Evolutionary conservation across 2,888 invertebrate genomes (phyloP), one percentile per base, ranked within the genome.

Genomic region (Drosophila basisetae): DNA sequence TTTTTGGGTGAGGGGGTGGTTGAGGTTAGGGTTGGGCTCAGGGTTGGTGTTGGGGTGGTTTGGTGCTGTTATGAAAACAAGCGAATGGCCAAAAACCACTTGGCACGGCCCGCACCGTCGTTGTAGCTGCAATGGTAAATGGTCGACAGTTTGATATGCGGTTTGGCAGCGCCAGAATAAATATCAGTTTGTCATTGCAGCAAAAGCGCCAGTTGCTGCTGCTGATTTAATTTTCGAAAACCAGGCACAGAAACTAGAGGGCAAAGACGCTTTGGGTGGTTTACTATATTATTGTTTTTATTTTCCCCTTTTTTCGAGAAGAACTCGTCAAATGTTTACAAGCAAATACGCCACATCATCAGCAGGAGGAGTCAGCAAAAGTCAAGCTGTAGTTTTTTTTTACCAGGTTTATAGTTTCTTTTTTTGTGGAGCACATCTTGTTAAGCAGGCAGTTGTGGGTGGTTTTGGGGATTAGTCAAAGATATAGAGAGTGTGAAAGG

Each of bases 321-420:
- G 69, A 79, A 65, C 87, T 89, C 85, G 86, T 85, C 85, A 89
- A 90, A 85, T 86, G 85, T 86, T 90, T 86, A 86, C 85, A 86
- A 90, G 90, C 89, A 86, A 90, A 86, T 86, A 89, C 78, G 89
- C 87, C 85, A 86, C 85, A 90, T 86, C 91, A 86, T 84, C 88
- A 87, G 70, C 65, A 67, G 55, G 30, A 55, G 62, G 35, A 63
- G 75, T 62, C 74, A 63, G 74, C 63, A 47, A 71, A 72, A 78
- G 60, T 64, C 72, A 47, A 18, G 70, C 53, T 43, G 60, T 53
- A 67, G 39, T 35, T 63, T 47, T 47, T 43, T 41, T 49, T 60
- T 65, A 59, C 49, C 41, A 62, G 35, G 41, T 25, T 77, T 76
- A 69, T 76, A 63, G 76, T 63, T 74, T 64, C 67, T 55, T 63